Percentiles rank a stretch among this genome's conserved stretches.
These are phyloP conservation scores for Guaruba guarouba DNA, from an alignment of 2,113 vertebrate genomes.

Conservation along the genomic window DNA sequence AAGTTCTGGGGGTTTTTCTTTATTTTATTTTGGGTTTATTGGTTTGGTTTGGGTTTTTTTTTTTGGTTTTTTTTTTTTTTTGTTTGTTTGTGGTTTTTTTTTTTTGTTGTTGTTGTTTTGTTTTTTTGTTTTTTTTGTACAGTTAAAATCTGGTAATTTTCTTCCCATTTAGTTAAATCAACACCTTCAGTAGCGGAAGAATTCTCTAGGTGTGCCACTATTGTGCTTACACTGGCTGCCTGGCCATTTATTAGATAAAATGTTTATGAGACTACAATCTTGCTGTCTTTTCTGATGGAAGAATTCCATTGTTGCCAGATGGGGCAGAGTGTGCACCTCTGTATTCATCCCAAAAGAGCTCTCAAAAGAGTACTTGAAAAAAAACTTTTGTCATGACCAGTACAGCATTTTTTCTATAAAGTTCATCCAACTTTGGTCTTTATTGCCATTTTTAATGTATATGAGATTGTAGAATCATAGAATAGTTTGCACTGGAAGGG, in stretches of 20 bases:
- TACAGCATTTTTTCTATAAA: neutral
- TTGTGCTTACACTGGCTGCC: neutral
- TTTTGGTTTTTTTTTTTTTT: too few species aligned
- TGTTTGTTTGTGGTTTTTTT: too few species aligned
- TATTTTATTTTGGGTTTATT: neutral
- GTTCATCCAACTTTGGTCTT: neutral
- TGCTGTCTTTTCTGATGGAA: neutral
- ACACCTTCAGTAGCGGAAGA: neutral
- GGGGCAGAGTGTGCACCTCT: neutral
- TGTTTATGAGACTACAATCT: neutral
- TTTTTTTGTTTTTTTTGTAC: too few species aligned
- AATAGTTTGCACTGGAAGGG: neutral
- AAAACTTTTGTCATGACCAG: neutral
- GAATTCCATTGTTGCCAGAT: neutral
- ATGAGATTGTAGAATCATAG: neutral
- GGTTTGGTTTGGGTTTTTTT: neutral
- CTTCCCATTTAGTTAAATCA: neutral
- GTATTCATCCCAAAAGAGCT: neutral
- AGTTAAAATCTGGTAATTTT: neutral
- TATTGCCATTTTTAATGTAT: neutral
- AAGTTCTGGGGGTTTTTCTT: neutral
- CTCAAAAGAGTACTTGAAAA: neutral
- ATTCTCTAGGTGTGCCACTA: rapidly evolving
- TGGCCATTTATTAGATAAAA: neutral
- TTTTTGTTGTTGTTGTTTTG: too few species aligned